Evolutionary conservation across 1,140 invertebrate species (phyloP).

Genomic region (Drosophila murphyi): DNA sequence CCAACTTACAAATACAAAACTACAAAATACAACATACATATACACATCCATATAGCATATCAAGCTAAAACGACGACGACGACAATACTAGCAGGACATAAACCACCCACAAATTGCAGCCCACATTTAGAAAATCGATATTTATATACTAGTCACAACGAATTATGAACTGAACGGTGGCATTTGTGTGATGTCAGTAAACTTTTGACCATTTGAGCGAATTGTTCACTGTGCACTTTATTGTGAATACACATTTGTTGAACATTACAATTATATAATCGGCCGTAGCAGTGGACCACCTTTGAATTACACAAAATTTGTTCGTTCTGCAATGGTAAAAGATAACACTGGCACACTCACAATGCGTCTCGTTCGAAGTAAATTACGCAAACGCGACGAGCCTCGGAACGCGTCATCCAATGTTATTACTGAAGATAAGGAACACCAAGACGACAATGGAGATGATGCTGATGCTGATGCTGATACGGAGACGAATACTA

Average conservation of each 20-base stretch:
- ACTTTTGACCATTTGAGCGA: slow-evolving; percentile 6
- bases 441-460: slow-evolving; percentile 79
- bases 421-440: slow-evolving; percentile 87
- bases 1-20: slow-evolving; percentile 13
- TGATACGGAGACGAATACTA: slow-evolving; percentile 41
- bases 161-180: slow-evolving; percentile 12
- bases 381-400: slow-evolving; percentile 92
- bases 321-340: slow-evolving; percentile 86
- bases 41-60: slow-evolving; percentile 21
- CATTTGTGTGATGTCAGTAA: slow-evolving; percentile 15
- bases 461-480: slow-evolving; percentile 6
- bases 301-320: slow-evolving; percentile 18
- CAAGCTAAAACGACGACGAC: slow-evolving; percentile 11
- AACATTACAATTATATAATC: slow-evolving; percentile 39
- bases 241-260: slow-evolving; percentile 9
- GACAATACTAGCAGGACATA: slow-evolving; percentile 8
- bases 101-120: slow-evolving; percentile 31
- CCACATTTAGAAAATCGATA: slow-evolving; percentile 59
- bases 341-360: slow-evolving; percentile 92
- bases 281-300: not conserved
- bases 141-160: slow-evolving; percentile 51
- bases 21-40: slow-evolving; percentile 19
- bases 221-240: slow-evolving; percentile 24
- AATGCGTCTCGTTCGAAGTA: slow-evolving; percentile 94
- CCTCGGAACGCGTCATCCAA: slow-evolving; percentile 86